Evolutionary conservation across 1,140 invertebrate genomes (phyloP).

Genomic region (Tetraneura akinire): DNA sequence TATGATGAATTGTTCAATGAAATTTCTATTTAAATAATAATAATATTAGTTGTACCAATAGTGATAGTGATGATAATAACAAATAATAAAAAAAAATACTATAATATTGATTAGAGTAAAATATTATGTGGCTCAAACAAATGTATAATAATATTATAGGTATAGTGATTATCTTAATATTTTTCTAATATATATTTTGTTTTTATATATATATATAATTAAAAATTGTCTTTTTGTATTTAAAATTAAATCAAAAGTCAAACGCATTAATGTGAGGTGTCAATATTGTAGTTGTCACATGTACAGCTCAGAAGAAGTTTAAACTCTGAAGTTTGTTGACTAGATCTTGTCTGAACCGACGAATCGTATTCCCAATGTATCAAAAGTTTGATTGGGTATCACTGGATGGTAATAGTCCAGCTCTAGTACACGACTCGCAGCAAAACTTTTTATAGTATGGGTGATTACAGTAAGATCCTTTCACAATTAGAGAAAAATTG

Average conservation of each 20-base stretch:
- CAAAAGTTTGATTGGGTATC: conserved; percentile 57
- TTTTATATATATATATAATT: neutral
- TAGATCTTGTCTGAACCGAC: conserved; percentile 46
- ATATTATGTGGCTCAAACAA: neutral
- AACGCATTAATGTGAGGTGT: too few relatives aligned
- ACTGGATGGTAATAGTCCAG: conserved; percentile 68
- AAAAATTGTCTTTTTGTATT: neutral
- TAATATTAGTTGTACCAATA: too few relatives aligned
- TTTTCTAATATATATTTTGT: too few relatives aligned
- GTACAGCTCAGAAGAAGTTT: conserved; percentile 17
- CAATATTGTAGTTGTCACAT: neutral
- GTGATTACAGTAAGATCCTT: conserved; percentile 79
- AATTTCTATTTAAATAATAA: neutral
- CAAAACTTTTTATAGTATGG: conserved; percentile 90
- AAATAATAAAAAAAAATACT: too few relatives aligned
- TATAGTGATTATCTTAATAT: neutral
- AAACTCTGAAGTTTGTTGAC: conserved; percentile 41
- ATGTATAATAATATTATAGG: neutral
- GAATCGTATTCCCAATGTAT: neutral
- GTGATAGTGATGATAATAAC: neutral
- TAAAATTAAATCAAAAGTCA: neutral
- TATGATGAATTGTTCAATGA: neutral
- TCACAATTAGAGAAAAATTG: conserved; percentile 83
- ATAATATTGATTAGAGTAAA: neutral
- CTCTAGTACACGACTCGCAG: conserved; percentile 84